Percentiles rank a stretch among this genome's conserved stretches.
Evolutionary conservation across 2,797 vertebrate genomes (phyloP).

Genomic region (Crocidura indochinensis): DNA sequence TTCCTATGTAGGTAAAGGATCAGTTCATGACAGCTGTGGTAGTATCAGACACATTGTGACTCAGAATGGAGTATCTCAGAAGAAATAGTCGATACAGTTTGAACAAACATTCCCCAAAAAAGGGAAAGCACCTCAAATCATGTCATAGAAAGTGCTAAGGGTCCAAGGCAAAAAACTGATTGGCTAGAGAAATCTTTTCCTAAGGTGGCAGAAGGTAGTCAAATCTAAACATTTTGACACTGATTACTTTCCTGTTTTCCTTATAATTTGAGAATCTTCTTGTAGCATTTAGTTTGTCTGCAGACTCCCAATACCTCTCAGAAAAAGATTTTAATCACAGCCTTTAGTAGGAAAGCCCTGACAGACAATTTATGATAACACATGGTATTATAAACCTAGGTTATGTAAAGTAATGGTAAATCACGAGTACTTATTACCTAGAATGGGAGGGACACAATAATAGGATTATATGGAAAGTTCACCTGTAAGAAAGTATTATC

Average conservation of each 20-base stretch:
- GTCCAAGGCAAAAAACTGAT: not conserved
- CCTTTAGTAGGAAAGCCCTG: not conserved
- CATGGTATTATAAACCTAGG: fast-evolving
- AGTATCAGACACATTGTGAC: fast-evolving
- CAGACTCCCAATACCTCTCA: not conserved
- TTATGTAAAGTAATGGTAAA: not conserved
- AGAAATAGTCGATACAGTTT: not conserved
- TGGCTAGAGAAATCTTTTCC: too few relatives aligned
- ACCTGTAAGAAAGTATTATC: too few relatives aligned
- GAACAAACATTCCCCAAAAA: not conserved
- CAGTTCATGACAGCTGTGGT: not conserved
- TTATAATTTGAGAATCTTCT: not conserved
- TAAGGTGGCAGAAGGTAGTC: not conserved
- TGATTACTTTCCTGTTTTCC: not conserved
- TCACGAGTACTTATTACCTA: not conserved
- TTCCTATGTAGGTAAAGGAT: not conserved
- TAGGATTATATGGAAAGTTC: not conserved
- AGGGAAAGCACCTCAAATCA: not conserved
- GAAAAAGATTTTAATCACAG: not conserved
- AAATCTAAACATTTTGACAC: too few relatives aligned
- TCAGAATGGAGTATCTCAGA: not conserved
- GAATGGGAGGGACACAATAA: not conserved
- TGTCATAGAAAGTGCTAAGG: not conserved
- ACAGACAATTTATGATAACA: not conserved
- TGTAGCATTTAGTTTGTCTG: too few relatives aligned